Base-by-base conservation (phyloP, 2,888 invertebrate species). In the Catocala nupta region DNA sequence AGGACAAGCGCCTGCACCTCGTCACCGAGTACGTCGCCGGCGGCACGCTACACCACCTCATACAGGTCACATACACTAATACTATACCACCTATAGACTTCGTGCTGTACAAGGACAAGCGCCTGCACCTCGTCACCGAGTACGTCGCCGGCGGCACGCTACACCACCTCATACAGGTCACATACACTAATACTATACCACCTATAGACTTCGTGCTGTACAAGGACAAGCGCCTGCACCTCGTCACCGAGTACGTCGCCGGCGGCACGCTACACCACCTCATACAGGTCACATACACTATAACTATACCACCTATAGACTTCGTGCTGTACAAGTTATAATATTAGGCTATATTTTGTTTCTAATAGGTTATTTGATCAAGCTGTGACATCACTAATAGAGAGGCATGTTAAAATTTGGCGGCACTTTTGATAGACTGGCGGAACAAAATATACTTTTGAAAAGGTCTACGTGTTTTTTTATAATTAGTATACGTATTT, bases 11-110 rank as follows among this genome's bases (percentile, higher is more conserved):
- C 58, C 92, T 99, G 68, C 98, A 98, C 84, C 95, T 99, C 70
- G 97, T 99, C 58, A 99, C 99, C 0, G 99, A 99, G 88, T 99
- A 97, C 88, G 98, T 99, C 62, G 96, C 97, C 0, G 98, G 99
- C 0, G 99, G 99, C 12, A 98, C 98, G 0, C 92, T 99, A 58
- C 97, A 98, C 74, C 97, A 97, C 72, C 92, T 98, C 25, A 93
- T 99, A 68, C 98, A 98, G 89, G 97, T 90, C 9, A 39, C 9
- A 39, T 7, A 39, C 36, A 39, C 36, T 0, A 39, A 7, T 9
- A 39, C 36, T 39, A 39, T 9, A 39, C 9, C 25, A 25, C 25
- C 25, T 25, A 25, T 25, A 25, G 25, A 1, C 4, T 25, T 16
- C 0, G 98, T 99, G 0, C 93, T 99, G 72, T 99, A 99, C 93